Evolutionary conservation across 92 coral and sea anemone species (phyloP).

Genomic region (Zoanthus sansibaricus): DNA sequence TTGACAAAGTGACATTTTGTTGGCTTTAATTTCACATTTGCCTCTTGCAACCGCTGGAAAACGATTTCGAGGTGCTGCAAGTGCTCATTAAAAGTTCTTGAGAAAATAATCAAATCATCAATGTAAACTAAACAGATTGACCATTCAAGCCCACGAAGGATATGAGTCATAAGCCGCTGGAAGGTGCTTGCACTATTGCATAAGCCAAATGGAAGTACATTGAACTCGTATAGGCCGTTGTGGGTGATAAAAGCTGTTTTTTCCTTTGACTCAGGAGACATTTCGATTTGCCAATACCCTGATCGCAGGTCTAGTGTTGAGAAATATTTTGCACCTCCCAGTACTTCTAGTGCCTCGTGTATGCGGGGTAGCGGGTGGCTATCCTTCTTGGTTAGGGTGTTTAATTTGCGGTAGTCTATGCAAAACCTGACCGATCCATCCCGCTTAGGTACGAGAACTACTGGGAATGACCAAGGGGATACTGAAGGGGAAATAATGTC

Average conservation of each 20-base stretch:
- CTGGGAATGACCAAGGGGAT: not conserved
- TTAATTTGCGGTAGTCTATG: conserved; percentile 4
- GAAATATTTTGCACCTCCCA: conserved; percentile 21
- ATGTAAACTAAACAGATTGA: conserved; percentile 17
- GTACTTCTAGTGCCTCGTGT: conserved; percentile 11
- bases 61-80: not conserved
- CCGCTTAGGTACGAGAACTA: not conserved
- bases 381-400: not conserved
- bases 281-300: conserved; percentile 22
- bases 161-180: conserved; percentile 26
- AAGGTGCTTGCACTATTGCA: conserved; percentile 32
- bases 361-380: conserved; percentile 26
- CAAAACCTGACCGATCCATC: not conserved
- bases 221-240: conserved; percentile 25
- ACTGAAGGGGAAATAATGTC: not conserved
- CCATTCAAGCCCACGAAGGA: conserved; percentile 28
- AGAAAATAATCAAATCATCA: conserved; percentile 22
- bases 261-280: not conserved
- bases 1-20: too few relatives aligned
- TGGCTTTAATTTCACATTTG: conserved; percentile 18
- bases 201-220: conserved; percentile 21
- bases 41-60: conserved; percentile 7
- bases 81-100: conserved; percentile 25
- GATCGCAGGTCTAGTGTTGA: conserved; percentile 7
- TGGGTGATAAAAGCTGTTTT: conserved; percentile 56